Evolutionary conservation across 2,888 invertebrate species (phyloP).

Genomic region (Melieria picta): DNA sequence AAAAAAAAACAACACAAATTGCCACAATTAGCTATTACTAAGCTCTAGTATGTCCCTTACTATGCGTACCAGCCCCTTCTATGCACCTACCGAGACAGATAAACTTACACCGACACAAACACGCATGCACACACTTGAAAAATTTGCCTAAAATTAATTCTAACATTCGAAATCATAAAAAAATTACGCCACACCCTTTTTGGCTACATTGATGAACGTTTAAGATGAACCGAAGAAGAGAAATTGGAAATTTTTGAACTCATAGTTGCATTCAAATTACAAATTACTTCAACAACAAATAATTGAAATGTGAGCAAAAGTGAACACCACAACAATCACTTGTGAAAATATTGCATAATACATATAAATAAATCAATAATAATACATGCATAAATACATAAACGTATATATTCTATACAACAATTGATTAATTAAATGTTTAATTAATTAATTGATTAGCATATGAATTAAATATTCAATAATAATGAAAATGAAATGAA

Average conservation of each 20-base stretch:
- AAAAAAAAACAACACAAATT: constrained; percentile 1
- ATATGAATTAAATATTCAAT: constrained; percentile 16
- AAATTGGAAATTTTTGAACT: constrained; percentile 12
- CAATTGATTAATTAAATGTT: constrained; percentile 19
- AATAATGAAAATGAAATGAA: neutral
- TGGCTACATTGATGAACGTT: constrained; percentile 8
- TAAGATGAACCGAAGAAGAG: constrained; percentile 15
- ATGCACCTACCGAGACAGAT: too few relatives aligned
- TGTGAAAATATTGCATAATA: constrained; percentile 19
- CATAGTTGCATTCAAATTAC: constrained; percentile 7
- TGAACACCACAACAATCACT: neutral
- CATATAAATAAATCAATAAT: constrained; percentile 16
- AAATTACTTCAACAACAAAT: constrained; percentile 16
- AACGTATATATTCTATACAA: constrained; percentile 11
- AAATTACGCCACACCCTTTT: too few relatives aligned
- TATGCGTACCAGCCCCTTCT: too few relatives aligned
- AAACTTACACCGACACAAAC: neutral
- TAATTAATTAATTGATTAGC: constrained; percentile 27
- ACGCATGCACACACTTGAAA: too few relatives aligned
- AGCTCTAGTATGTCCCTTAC: neutral
- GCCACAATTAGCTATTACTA: constrained; percentile 14
- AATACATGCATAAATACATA: constrained; percentile 13
- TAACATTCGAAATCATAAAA: constrained; percentile 35
- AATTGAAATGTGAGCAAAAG: too few relatives aligned
- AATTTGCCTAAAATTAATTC: constrained; percentile 20